Base-by-base conservation (phyloP, 2,888 invertebrate genomes). In the Beris morrisii region DNA sequence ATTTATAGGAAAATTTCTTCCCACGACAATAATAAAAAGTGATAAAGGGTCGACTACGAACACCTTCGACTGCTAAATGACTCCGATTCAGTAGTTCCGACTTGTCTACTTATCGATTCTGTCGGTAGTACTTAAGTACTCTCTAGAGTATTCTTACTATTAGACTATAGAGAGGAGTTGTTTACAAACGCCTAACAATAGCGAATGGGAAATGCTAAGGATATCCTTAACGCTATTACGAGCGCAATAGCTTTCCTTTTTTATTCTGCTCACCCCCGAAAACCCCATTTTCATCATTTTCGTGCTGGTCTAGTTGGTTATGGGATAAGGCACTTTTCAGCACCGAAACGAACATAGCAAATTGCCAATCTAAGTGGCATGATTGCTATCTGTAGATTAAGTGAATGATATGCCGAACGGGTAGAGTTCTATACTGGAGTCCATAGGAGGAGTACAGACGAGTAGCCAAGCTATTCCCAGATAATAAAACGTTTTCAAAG, bases 161-260 rank as follows among this genome's bases (percentile, higher is more conserved):
- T 61, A 52, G 61, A 43, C 61, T 61, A 15, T 6, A 48, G 59
- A 48, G 50, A 13, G 50, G 30, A 59, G 58, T 45, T 56, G 32
- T 15, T 15, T 30, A 61, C 48, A 44, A 52, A 52, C 50, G 61
- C 58, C 50, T 28, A 22, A 61, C 61, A 61, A 61, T 61, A 15
- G 61, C 38, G 32, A 61, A 61, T 30, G 61, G 38, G 15, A 15
- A 46, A 12, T 50, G 52, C 52, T 52, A 5, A n/a, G 61, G 61
- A 38, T 61, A 52, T 61, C 61, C 52, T 61, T 61, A 52, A 61
- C 50, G 61, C 61, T 61, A 61, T 61, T 61, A 61, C 61, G 50
- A 61, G 61, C 38, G 38, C 61, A 61, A 61, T 61, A 28, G 50
- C 52, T 50, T 59, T 38, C 52, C n/a, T 61, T 61, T 38, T 59